Conservation (phyloP, 2,888 invertebrate genomes). For the Pterobdella sp. region DNA sequence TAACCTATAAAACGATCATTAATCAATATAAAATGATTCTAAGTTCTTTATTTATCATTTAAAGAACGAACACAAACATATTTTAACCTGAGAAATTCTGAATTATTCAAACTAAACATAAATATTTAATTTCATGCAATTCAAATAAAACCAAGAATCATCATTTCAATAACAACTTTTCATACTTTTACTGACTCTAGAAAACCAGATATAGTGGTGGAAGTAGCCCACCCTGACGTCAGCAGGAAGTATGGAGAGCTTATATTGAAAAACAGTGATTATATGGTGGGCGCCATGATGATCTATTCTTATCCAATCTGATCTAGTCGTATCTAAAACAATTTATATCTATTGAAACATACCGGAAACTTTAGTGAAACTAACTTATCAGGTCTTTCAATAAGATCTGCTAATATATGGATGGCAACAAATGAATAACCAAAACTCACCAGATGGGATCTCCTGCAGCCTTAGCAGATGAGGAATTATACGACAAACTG, state of each 20-base stretch:
- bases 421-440: no score
- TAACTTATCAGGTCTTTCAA: no score
- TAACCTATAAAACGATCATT: no score
- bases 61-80: no score
- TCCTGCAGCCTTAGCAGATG: slow-evolving; percentile 55
- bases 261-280: slow-evolving; percentile 53
- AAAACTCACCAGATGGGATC: slow-evolving; percentile 52
- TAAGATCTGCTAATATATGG: no score
- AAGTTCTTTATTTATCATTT: not conserved
- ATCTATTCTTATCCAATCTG: not conserved
- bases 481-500: slow-evolving; percentile 47
- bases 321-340: no score
- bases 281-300: slow-evolving; percentile 49
- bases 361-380: no score
- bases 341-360: no score
- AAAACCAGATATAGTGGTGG: slow-evolving; percentile 53
- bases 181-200: slow-evolving; percentile 41
- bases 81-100: no score
- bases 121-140: not conserved
- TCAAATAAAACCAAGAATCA: not conserved
- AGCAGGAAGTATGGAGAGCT: slow-evolving; percentile 50
- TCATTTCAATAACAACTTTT: not conserved
- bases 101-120: not conserved
- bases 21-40: no score
- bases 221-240: slow-evolving; percentile 57